phyloP scores from a whole-genome alignment of 2,888 invertebrate species.

The Cynaeus angustus region DNA sequence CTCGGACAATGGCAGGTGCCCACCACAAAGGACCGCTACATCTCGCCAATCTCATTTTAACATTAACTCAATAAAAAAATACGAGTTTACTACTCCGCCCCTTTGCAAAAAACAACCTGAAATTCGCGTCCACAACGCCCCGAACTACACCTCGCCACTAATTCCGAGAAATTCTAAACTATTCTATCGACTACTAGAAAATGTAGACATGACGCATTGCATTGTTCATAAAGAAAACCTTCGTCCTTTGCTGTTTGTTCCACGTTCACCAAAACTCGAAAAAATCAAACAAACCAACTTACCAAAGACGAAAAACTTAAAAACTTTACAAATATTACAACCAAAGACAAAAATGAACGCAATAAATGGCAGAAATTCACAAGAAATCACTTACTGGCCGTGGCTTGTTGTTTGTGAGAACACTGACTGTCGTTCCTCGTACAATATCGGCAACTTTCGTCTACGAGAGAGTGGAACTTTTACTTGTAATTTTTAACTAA shows the following conservation, averaged over 20 bases:
- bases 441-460: constrained; percentile 48
- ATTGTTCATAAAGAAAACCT: constrained; percentile 50
- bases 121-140: background rate
- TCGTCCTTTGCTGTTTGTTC: constrained; percentile 20
- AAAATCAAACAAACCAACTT: too few relatives aligned
- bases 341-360: constrained; percentile 6
- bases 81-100: background rate
- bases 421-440: constrained; percentile 55
- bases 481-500: constrained; percentile 40
- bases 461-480: constrained; percentile 41
- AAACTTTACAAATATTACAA: constrained; percentile 24
- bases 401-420: constrained; percentile 73
- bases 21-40: constrained; percentile 36
- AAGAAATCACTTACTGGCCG: constrained; percentile 73
- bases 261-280: background rate
- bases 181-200: constrained; percentile 43
- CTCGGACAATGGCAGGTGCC: constrained; percentile 56
- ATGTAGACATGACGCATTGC: constrained; percentile 50
- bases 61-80: background rate
- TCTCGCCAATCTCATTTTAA: background rate
- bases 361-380: constrained; percentile 53
- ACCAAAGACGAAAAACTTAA: constrained; percentile 13
- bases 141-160: too few relatives aligned
- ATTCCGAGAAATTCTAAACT: background rate
- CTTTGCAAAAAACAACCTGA: background rate